Base-by-base conservation (phyloP, 2,797 vertebrate genomes). In the Lepilemur ruficaudatus region DNA sequence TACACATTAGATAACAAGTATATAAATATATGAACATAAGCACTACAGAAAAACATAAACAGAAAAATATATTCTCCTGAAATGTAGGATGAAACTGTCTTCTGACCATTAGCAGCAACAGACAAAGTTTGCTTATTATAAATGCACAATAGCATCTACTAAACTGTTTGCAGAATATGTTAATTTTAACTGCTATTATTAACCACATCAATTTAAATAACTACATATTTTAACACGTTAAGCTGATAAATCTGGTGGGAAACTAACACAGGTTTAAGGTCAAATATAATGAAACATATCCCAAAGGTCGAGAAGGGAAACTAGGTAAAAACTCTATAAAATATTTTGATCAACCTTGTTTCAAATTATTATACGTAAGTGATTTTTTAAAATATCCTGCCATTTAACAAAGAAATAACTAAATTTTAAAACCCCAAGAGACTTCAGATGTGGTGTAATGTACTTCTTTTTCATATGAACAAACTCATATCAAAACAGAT, bases 161-260 rank as follows among this genome's bases (percentile, higher is more conserved):
- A 63, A 89, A 38, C 4, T 83, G 10, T 92, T 88, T 94, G 50
- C 15, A 85, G 57, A 93, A 55, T 52, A 91, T 35, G 72, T 91
- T 87, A 73, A 95, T 78, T 91, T 95, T 83, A 81, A 95, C 78
- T 55, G 30, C 70, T 76, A 87, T 69, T 78, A 7, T 79, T 92
- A 95, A 89, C 84, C 28, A 50, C 17, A 81, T 12, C 41, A 90
- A 46, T 79, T 81, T 93, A 97, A 95, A 57, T 87, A 91, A 67
- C 4, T 76, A 76, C 6, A 48, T 69, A 41, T 41, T 91, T 95
- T 88, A 59, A 96, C 93, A 91, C 78, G 61, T 79, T 82, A 93
- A 80, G 38, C 57, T 95, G 55, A 80, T 87, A 76, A 89, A 87
- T 67, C 63, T 23, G 2, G 18, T 90, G 5, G 12, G 88, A 80